phyloP scores from a whole-genome alignment of 2,888 invertebrate genomes.

The Nematopogon swammerdamellus region DNA sequence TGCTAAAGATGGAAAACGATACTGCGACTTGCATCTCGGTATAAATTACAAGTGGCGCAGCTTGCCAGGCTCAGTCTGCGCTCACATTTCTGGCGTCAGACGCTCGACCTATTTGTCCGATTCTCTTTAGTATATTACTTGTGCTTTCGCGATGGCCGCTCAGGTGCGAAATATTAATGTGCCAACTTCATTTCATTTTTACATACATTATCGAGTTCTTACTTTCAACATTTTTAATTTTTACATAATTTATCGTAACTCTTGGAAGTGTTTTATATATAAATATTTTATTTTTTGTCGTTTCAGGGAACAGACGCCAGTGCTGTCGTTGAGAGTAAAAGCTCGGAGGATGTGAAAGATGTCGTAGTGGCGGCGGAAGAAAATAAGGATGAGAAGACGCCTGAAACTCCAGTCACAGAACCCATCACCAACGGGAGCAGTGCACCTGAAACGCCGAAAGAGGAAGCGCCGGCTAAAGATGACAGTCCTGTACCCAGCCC shows the following conservation, averaged over 20 bases:
- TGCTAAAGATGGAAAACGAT: neutral
- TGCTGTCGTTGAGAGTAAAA: slow-evolving; percentile 26
- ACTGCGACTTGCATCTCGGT: slow-evolving; percentile 13
- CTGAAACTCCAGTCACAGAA: slow-evolving; percentile 49
- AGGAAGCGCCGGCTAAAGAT: slow-evolving; percentile 17
- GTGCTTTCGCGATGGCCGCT: neutral
- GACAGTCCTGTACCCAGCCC: slow-evolving; percentile 17
- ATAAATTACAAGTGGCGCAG: slow-evolving; percentile 31
- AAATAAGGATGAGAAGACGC: slow-evolving; percentile 37
- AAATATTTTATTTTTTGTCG: slow-evolving; percentile 8
- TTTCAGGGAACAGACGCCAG: slow-evolving; percentile 37
- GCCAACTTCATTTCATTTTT: too few species aligned
- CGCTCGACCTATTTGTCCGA: too few species aligned
- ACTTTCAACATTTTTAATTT: too few species aligned
- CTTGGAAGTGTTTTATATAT: too few species aligned
- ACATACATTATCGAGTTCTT: too few species aligned
- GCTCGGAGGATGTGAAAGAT: slow-evolving; percentile 27
- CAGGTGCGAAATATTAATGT: neutral
- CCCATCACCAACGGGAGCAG: slow-evolving; percentile 45
- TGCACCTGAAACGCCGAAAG: slow-evolving; percentile 38
- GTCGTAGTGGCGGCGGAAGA: slow-evolving; percentile 19
- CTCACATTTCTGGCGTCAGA: slow-evolving; percentile 17
- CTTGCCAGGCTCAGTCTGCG: slow-evolving; percentile 31
- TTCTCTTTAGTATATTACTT: neutral
- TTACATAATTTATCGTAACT: too few species aligned